A percentile compares a stretch with the other conserved stretches of the same genome.
These are phyloP conservation scores for Dipus sagitta DNA, from an alignment of 2,797 vertebrate genomes.

Conservation along the genomic window DNA sequence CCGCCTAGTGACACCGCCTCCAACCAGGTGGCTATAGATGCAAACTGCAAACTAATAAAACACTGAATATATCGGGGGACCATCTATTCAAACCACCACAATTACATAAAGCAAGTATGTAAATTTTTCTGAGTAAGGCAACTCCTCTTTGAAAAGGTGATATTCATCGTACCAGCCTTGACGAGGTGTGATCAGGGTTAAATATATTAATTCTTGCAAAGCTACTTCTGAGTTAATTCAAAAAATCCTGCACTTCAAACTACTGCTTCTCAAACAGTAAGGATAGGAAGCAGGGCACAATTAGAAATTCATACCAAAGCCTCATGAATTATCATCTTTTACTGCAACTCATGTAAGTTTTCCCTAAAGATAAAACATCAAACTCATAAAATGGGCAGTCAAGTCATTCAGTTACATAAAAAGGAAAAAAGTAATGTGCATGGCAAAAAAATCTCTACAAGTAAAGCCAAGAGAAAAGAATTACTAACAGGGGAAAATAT, in stretches of 20 bases:
- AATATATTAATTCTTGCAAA: conserved; percentile 9
- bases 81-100: too few relatives aligned
- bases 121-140: neutral
- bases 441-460: conserved; percentile 8
- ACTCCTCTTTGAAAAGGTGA: neutral
- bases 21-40: too few relatives aligned
- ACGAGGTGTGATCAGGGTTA: neutral
- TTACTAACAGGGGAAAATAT: neutral
- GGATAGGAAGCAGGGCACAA: neutral
- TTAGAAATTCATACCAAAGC: conserved; percentile 1
- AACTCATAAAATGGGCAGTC: neutral
- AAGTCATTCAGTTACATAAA: neutral
- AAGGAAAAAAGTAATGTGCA: neutral
- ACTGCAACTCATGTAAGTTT: conserved; percentile 24
- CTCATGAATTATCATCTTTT: neutral
- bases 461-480: conserved; percentile 4
- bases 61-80: too few relatives aligned
- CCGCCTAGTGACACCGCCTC: too few relatives aligned
- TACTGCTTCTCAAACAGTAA: conserved; percentile 38
- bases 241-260: neutral
- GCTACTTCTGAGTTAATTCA: neutral
- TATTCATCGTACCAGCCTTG: neutral
- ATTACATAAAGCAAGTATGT: neutral
- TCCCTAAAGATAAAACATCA: conserved; percentile 32
- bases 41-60: too few relatives aligned